A percentile compares a stretch with the other conserved stretches of the same genome.
phyloP scores from a whole-genome alignment of 2,113 vertebrate genomes.

The Mirza zaza region DNA sequence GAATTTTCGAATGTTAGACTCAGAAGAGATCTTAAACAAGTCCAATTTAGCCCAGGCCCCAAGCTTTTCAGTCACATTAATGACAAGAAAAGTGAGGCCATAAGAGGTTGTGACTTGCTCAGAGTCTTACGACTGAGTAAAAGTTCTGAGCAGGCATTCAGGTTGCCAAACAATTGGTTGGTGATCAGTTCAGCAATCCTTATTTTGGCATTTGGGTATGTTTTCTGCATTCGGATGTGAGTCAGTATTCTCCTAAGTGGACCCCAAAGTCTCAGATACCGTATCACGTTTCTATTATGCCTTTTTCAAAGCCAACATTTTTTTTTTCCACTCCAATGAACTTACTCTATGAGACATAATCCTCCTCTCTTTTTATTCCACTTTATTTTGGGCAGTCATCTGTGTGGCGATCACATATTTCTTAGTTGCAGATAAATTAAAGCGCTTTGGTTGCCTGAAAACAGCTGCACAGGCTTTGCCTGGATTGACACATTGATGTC shows the following conservation, averaged over 20 bases:
- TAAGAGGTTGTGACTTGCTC: background rate
- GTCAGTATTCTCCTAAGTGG: background rate
- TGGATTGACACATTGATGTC: constrained; percentile 30
- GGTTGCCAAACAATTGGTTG: too few relatives aligned
- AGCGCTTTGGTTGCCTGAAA: constrained; percentile 60
- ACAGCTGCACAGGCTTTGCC: constrained; percentile 72
- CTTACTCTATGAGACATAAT: constrained; percentile 23
- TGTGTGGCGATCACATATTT: background rate
- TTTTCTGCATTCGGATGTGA: background rate
- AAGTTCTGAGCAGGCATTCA: background rate
- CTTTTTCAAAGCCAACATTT: background rate
- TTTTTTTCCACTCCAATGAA: background rate
- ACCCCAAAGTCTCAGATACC: background rate
- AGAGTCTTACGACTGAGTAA: background rate
- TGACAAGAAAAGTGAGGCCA: background rate
- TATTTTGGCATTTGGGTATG: accelerated
- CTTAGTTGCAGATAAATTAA: constrained; percentile 51
- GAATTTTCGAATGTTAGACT: background rate
- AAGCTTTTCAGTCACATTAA: background rate
- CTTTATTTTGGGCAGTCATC: constrained; percentile 64
- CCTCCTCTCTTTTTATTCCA: background rate
- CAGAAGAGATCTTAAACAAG: background rate
- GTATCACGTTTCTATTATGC: background rate
- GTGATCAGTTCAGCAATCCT: background rate
- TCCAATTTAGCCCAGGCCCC: background rate